Base-by-base conservation (phyloP, 2,113 vertebrate species). In the Elephas maximus region DNA sequence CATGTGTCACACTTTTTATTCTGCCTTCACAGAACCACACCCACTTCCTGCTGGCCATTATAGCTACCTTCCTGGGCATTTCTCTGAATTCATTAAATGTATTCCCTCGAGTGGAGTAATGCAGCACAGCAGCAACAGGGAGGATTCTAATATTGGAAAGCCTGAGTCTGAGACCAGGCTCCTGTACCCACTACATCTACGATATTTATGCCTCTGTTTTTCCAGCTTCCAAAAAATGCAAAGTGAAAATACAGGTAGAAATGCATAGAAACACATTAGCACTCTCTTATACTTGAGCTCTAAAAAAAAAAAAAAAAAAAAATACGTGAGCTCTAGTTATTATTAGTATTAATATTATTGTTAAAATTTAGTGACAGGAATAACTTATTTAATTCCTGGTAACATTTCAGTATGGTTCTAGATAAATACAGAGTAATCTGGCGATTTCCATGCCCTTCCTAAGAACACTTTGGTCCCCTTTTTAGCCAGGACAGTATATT, bases 321-420 rank as follows among this genome's bases (percentile, higher is more conserved):
- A 37, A 37, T 89, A 93, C 57, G 12, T 4, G 45, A 44, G 6
- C 51, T 26, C 23, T 2, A 24, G 11, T 90, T 62, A 71, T 74
- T 44, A 63, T 37, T 82, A n/a, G 57, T 90, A 73, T 76, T 60
- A 76, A 79, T 37, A 79, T 51, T 60, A 63, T 44, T n/a, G 57
- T 80, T 95, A 45, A 91, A 84, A 48, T n/a, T 81, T n/a, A 30
- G 33, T 81, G 53, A 37, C 37, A 95, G 86, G 85, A 94, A 76
- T 37, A 82, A 82, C 37, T 60, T 67, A 26, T 57, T 78, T 69
- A 48, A 74, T 74, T 93, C 67, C 24, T 65, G 3, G 18, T 74
- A 88, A 51, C 45, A 51, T 76, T 20, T 45, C n/a, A 74, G 20
- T 30, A 15, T 2, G 12, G 33, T 48, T 44, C 92, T 21, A 85